Conservation (phyloP, 2,113 vertebrate species). For the Cariama cristata region DNA sequence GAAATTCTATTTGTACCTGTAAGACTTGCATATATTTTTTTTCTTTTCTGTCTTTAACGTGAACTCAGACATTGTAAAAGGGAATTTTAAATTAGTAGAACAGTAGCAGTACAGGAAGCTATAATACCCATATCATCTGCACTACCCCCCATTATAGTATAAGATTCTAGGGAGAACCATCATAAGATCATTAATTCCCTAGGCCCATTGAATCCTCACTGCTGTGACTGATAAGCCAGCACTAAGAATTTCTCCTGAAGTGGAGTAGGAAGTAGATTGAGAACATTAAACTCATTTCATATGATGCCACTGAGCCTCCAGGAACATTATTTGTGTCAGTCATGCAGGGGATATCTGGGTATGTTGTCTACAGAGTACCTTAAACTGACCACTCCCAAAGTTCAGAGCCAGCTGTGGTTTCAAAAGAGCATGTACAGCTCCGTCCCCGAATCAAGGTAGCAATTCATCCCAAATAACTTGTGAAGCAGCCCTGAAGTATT, state of each 20-base stretch:
- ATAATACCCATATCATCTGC: background rate
- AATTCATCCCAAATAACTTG: background rate
- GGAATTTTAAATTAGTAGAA: background rate
- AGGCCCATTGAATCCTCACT: background rate
- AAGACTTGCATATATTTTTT: background rate
- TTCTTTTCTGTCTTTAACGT: background rate
- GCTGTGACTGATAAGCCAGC: background rate
- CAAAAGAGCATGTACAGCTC: background rate
- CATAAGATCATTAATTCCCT: fast-evolving
- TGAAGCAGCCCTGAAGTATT: background rate
- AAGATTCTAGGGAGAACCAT: background rate
- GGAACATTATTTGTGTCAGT: background rate
- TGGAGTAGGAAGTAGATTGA: background rate
- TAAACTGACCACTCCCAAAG: too few species aligned
- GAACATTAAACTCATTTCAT: background rate
- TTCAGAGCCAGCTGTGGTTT: background rate
- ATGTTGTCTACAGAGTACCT: background rate
- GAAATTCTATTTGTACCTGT: background rate
- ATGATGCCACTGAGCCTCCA: background rate
- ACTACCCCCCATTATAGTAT: background rate
- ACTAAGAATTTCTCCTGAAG: background rate
- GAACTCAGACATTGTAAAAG: background rate
- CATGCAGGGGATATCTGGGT: background rate
- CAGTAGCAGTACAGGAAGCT: background rate
- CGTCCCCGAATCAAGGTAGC: background rate